A percentile compares a stretch with the other conserved stretches of the same genome.
Conservation (phyloP, 2,113 vertebrate genomes). For the Xenopus laevis region DNA sequence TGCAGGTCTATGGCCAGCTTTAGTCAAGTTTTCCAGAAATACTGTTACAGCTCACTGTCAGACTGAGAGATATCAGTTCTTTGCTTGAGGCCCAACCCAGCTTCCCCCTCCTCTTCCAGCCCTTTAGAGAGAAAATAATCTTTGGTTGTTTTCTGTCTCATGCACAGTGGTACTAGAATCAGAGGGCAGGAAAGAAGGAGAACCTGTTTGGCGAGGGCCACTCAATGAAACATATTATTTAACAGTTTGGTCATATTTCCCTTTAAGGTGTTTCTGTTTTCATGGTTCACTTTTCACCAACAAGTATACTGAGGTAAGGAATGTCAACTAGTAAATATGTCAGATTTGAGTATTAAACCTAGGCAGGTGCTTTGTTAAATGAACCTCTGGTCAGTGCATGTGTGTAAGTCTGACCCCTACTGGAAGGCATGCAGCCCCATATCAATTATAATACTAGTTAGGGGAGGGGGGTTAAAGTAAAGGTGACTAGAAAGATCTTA, state of each 20-base stretch:
- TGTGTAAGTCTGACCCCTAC: slow-evolving; percentile 31
- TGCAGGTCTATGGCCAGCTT: too few species aligned
- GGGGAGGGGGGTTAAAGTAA: too few species aligned
- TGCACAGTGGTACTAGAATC: slow-evolving; percentile 32
- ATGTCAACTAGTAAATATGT: slow-evolving; percentile 21
- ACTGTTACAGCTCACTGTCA: too few species aligned
- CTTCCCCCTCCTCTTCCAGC: neutral
- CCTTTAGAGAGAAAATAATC: slow-evolving; percentile 23
- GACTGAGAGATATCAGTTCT: too few species aligned
- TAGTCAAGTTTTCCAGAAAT: too few species aligned
- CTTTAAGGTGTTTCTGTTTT: slow-evolving; percentile 17
- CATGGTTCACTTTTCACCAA: slow-evolving; percentile 22
- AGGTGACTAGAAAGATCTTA: too few species aligned
- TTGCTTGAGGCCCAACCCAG: too few species aligned
- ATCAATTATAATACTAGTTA: too few species aligned
- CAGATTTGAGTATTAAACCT: slow-evolving; percentile 11
- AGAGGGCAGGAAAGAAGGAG: slow-evolving; percentile 17
- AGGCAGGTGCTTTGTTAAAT: neutral
- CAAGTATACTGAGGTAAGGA: neutral
- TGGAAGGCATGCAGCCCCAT: slow-evolving; percentile 7
- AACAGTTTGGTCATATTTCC: slow-evolving; percentile 13
- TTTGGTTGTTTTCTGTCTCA: slow-evolving; percentile 32
- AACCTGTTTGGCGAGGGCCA: slow-evolving; percentile 35
- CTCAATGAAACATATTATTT: slow-evolving; percentile 26
- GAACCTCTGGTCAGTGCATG: neutral